Percentiles rank a stretch among this genome's conserved stretches.
These are phyloP conservation scores for Dasysyrphus albostriatus DNA, from an alignment of 2,888 invertebrate species.

Conservation along the genomic window DNA sequence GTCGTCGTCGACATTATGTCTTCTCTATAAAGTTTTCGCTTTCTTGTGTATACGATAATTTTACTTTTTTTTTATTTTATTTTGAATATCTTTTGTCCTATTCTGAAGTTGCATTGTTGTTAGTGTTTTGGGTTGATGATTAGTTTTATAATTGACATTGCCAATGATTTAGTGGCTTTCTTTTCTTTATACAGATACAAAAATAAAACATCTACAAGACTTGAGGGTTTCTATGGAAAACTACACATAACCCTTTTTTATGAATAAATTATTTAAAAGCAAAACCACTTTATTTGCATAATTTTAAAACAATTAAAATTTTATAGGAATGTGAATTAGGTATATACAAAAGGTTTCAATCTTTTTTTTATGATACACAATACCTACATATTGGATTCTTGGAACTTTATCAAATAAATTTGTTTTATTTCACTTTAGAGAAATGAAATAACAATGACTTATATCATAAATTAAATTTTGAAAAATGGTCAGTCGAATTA, in stretches of 20 bases:
- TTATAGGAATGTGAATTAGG: not conserved
- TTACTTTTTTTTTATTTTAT: slow-evolving; percentile 13
- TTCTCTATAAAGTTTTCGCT: slow-evolving; percentile 59
- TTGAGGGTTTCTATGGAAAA: slow-evolving; percentile 21
- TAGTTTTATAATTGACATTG: slow-evolving; percentile 66
- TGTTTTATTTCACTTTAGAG: not conserved
- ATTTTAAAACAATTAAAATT: slow-evolving; percentile 24
- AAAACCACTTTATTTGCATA: slow-evolving; percentile 20
- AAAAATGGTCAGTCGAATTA: no score
- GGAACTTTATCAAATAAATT: not conserved
- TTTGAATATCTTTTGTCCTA: slow-evolving; percentile 28
- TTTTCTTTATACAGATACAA: not conserved
- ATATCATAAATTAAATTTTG: no score
- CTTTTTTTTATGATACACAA: not conserved
- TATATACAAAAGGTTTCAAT: not conserved
- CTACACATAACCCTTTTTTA: slow-evolving; percentile 12
- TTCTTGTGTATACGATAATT: slow-evolving; percentile 30
- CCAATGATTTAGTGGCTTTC: slow-evolving; percentile 54
- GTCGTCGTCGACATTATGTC: slow-evolving; percentile 64
- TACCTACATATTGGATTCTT: not conserved
- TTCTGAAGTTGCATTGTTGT: slow-evolving; percentile 17
- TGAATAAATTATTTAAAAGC: slow-evolving; percentile 34
- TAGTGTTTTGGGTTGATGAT: slow-evolving; percentile 23
- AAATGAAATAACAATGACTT: no score
- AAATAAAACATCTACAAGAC: not conserved